These are phyloP conservation scores for Antidorcas marsupialis DNA, from an alignment of 2,113 vertebrate species.

Conservation along the genomic window DNA sequence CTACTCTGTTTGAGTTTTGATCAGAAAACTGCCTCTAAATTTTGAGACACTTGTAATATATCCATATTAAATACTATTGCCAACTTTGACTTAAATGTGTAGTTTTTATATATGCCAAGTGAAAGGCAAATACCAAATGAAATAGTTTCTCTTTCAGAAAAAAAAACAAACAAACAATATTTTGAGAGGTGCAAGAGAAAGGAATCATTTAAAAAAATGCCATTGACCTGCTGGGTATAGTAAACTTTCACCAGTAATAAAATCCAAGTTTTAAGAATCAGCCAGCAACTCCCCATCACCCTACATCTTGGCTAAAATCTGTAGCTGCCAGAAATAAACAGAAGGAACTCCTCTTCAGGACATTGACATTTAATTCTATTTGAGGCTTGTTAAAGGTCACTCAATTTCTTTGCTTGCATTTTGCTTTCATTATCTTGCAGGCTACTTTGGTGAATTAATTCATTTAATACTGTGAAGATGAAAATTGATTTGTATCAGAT, in stretches of 20 bases:
- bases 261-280: neutral
- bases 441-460: conserved; percentile 55
- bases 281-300: neutral
- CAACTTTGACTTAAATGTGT: neutral
- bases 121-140: neutral
- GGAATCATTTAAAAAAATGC: neutral
- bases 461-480: conserved; percentile 46
- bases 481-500: conserved; percentile 52
- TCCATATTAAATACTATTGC: neutral
- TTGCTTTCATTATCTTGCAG: conserved; percentile 54
- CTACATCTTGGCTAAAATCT: neutral
- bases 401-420: conserved; percentile 31
- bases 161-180: neutral
- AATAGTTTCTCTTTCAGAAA: neutral
- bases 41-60: neutral
- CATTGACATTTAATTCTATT: conserved; percentile 39
- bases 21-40: neutral
- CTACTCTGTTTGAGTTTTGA: neutral
- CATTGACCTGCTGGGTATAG: neutral
- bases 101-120: neutral
- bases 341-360: neutral
- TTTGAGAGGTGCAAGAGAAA: neutral
- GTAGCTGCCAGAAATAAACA: conserved; percentile 27
- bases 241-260: neutral
- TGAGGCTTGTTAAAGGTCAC: conserved; percentile 41